phyloP scores from a whole-genome alignment of 2,888 invertebrate species.

The Oegoconia quadripuncta region DNA sequence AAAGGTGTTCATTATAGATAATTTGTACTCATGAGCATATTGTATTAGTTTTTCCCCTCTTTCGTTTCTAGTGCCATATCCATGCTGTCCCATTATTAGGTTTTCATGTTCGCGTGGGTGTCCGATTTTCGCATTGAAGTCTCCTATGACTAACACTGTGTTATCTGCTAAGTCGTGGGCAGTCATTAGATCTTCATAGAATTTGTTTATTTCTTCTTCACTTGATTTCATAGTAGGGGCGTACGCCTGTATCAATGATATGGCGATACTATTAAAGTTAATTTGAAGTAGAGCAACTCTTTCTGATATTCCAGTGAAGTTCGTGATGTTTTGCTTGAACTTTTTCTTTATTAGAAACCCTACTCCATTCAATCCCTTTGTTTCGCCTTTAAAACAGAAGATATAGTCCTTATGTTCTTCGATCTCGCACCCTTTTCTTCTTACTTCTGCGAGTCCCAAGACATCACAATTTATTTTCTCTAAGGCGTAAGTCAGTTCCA shows the following conservation, averaged over 20 bases:
- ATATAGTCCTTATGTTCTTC: constrained; percentile 4
- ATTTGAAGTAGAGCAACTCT: constrained; percentile 1
- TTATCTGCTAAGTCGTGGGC: too few species aligned
- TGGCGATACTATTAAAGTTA: too few species aligned
- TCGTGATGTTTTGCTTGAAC: neutral
- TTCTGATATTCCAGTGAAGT: constrained; percentile 3
- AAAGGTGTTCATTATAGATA: neutral
- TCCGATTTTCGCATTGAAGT: too few species aligned
- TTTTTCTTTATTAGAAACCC: neutral
- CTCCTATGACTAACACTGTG: too few species aligned
- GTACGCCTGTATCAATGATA: constrained; percentile 1
- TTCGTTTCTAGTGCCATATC: constrained; percentile 1
- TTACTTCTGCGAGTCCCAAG: neutral
- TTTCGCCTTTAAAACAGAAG: constrained; percentile 13
- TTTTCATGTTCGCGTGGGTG: constrained; percentile 2
- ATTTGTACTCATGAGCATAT: neutral
- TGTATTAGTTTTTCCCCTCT: constrained; percentile 1
- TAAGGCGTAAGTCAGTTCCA: neutral
- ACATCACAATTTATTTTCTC: neutral
- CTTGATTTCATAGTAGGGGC: neutral
- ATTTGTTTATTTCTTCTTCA: neutral
- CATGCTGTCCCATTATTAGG: neutral
- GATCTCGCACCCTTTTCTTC: neutral
- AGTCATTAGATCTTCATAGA: too few species aligned
- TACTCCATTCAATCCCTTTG: constrained; percentile 10